Conservation (phyloP, 2,888 invertebrate species). For the Lamproptera curius region DNA sequence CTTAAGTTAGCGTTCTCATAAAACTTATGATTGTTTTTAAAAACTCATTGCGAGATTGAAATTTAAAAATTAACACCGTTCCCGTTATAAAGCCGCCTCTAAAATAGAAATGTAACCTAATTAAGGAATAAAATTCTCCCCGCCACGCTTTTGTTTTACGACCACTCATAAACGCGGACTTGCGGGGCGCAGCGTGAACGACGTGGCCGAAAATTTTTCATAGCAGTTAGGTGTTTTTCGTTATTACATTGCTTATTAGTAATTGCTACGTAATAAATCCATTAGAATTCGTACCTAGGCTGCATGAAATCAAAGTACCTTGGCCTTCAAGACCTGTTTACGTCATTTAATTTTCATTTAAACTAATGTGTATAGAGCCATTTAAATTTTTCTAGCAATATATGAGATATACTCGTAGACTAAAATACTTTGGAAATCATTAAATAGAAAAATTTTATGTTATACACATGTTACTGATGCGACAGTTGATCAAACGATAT, state of each 20-base stretch:
- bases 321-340: no score
- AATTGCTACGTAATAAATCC: slow-evolving; percentile 41
- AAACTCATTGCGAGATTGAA: slow-evolving; percentile 15
- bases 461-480: no score
- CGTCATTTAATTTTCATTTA: no score
- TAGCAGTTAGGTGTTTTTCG: slow-evolving; percentile 48
- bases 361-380: no score
- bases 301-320: no score
- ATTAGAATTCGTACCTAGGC: no score
- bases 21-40: slow-evolving; percentile 2
- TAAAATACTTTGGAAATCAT: no score
- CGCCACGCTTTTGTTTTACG: slow-evolving; percentile 59
- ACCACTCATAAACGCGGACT: slow-evolving; percentile 59
- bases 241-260: slow-evolving; percentile 49
- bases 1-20: not conserved
- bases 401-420: no score
- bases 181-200: slow-evolving; percentile 59
- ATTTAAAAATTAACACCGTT: slow-evolving; percentile 19
- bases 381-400: no score
- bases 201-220: slow-evolving; percentile 51
- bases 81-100: slow-evolving; percentile 31
- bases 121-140: slow-evolving; percentile 66
- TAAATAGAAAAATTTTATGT: no score
- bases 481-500: no score
- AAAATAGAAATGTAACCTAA: slow-evolving; percentile 59